A percentile compares a stretch with the other conserved stretches of the same genome.
These are phyloP conservation scores for Alexandromys fortis DNA, from an alignment of 2,113 vertebrate species.

Conservation along the genomic window DNA sequence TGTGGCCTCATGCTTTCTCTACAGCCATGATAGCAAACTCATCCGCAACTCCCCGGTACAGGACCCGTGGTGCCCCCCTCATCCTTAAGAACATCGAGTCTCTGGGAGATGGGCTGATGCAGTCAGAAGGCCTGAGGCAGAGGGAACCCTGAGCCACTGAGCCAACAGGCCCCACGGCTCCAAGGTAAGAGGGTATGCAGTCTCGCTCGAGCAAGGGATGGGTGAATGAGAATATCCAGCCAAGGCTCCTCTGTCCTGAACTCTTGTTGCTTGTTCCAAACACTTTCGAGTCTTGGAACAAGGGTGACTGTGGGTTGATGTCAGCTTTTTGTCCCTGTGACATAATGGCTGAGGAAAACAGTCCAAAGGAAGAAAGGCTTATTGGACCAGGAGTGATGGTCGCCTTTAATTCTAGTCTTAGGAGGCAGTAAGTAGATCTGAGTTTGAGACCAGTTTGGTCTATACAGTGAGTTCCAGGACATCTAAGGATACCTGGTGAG, in stretches of 20 bases:
- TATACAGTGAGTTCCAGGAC: not conserved
- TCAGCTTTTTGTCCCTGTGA: not conserved
- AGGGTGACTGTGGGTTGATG: not conserved
- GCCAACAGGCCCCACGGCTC: fast-evolving
- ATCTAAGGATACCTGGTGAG: not conserved
- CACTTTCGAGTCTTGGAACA: not conserved
- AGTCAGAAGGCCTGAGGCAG: fast-evolving
- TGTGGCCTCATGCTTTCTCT: not conserved
- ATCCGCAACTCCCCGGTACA: not conserved
- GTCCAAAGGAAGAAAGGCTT: not conserved
- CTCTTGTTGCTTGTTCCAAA: not conserved
- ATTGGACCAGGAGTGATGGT: not conserved
- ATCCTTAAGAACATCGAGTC: not conserved
- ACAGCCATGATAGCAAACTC: not conserved
- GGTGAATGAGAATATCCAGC: not conserved
- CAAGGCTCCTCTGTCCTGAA: fast-evolving
- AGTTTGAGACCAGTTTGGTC: not conserved
- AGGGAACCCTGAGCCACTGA: fast-evolving
- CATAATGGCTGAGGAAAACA: not conserved
- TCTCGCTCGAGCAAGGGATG: not conserved
- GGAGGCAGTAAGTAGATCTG: not conserved
- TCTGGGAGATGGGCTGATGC: not conserved
- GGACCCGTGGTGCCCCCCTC: not conserved
- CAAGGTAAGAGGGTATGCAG: fast-evolving
- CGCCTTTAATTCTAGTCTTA: not conserved